Percentiles rank a stretch among this genome's conserved stretches.
phyloP scores from a whole-genome alignment of 1,140 invertebrate species.

The Procambarus clarkii region DNA sequence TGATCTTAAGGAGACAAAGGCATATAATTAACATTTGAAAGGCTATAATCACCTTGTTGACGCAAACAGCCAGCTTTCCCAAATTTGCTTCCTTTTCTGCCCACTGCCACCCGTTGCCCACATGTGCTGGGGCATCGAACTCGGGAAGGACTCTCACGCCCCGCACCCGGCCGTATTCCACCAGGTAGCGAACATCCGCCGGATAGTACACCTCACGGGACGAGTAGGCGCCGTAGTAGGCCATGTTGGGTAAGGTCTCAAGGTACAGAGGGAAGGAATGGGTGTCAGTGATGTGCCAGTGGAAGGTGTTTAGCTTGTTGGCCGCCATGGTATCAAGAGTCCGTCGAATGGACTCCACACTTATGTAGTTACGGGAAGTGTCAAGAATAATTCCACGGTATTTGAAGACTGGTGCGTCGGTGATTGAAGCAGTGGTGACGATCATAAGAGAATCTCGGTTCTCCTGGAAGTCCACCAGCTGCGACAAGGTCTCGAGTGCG shows the following conservation, averaged over 20 bases:
- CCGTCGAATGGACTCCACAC: conserved; percentile 82
- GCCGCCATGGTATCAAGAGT: conserved; percentile 88
- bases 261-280: conserved; percentile 90
- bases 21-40: too few species aligned
- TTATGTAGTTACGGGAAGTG: conserved; percentile 78
- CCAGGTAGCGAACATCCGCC: conserved; percentile 83
- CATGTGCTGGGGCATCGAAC: conserved; percentile 91
- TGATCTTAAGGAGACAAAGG: too few species aligned
- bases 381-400: conserved; percentile 72
- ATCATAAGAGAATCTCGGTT: conserved; percentile 57
- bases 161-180: conserved; percentile 83
- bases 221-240: conserved; percentile 84
- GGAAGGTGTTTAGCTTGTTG: conserved; percentile 89
- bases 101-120: conserved; percentile 91
- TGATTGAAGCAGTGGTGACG: conserved; percentile 43
- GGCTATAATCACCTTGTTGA: conserved; percentile 75
- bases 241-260: conserved; percentile 82
- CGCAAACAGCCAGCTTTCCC: conserved; percentile 77
- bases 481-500: conserved; percentile 74
- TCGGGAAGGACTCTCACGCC: conserved; percentile 88
- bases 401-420: conserved; percentile 65
- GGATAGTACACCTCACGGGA: conserved; percentile 80
- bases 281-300: conserved; percentile 93
- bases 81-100: conserved; percentile 80
- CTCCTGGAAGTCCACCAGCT: conserved; percentile 74